Evolutionary conservation across 2,113 vertebrate species (phyloP).

Genomic region (Nyctibius bracteatus): DNA sequence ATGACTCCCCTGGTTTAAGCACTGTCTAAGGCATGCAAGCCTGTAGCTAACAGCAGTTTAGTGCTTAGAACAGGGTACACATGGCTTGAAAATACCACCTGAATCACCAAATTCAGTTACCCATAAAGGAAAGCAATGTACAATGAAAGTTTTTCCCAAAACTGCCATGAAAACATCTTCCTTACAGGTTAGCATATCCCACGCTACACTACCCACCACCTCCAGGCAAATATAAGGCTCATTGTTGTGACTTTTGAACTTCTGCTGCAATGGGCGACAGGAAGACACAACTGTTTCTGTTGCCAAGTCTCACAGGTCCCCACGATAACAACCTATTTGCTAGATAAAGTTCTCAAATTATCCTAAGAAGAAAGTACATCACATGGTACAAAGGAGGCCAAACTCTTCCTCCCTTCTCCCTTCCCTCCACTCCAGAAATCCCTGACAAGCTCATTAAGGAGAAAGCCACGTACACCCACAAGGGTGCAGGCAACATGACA

Average conservation of each 20-base stretch:
- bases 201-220: background rate
- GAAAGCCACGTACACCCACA: background rate
- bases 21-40: background rate
- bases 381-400: background rate
- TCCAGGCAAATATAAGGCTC: background rate
- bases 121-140: background rate
- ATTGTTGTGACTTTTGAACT: background rate
- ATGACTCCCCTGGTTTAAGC: background rate
- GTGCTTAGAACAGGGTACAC: background rate
- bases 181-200: background rate
- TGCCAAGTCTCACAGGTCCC: background rate
- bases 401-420: background rate
- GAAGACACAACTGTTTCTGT: background rate
- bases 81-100: background rate
- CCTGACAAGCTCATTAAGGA: background rate
- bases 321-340: background rate
- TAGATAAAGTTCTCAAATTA: background rate
- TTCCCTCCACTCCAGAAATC: background rate
- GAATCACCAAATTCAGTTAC: background rate
- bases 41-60: background rate
- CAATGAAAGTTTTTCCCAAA: background rate
- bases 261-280: background rate
- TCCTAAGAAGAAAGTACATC: background rate
- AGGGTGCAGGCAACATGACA: accelerated
- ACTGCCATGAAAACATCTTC: background rate